Percentiles rank a stretch among this genome's conserved stretches.
phyloP scores from a whole-genome alignment of 1,140 invertebrate genomes.

The Drosophila lacteicornis region DNA sequence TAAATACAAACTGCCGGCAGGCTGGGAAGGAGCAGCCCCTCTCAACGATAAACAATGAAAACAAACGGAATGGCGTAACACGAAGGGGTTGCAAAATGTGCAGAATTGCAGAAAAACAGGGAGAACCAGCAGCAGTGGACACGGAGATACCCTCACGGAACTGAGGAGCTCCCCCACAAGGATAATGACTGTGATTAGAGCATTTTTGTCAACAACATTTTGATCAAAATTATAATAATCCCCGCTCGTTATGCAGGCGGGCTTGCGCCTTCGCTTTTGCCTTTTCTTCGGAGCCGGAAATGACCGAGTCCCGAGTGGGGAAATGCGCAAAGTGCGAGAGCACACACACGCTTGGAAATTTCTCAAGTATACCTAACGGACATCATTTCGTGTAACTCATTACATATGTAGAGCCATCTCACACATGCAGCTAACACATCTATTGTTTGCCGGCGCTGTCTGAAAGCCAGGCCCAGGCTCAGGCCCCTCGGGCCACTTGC shows the following conservation, averaged over 20 bases:
- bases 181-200: slow-evolving; percentile 32
- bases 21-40: slow-evolving; percentile 54
- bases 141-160: slow-evolving; percentile 31
- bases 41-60: slow-evolving; percentile 77
- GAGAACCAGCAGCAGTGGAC: slow-evolving; percentile 7
- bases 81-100: slow-evolving; percentile 42
- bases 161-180: background rate
- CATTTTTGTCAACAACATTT: slow-evolving; percentile 37
- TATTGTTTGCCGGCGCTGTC: slow-evolving; percentile 61
- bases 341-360: slow-evolving; percentile 68
- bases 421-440: slow-evolving; percentile 40
- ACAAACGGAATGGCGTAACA: slow-evolving; percentile 68
- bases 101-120: slow-evolving; percentile 50
- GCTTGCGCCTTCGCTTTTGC: background rate
- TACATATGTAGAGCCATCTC: slow-evolving; percentile 37
- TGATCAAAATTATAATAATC: slow-evolving; percentile 54
- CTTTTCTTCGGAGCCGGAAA: background rate
- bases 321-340: slow-evolving; percentile 39
- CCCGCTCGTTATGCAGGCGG: slow-evolving; percentile 1
- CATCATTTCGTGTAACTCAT: slow-evolving; percentile 73
- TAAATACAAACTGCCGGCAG: slow-evolving; percentile 75
- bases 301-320: slow-evolving; percentile 9
- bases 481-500: background rate
- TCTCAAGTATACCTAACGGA: slow-evolving; percentile 81
- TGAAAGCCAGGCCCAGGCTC: slow-evolving; percentile 3